These are phyloP conservation scores for Heliopora coerulea DNA, from an alignment of 92 coral and sea anemone genomes.

Conservation along the genomic window DNA sequence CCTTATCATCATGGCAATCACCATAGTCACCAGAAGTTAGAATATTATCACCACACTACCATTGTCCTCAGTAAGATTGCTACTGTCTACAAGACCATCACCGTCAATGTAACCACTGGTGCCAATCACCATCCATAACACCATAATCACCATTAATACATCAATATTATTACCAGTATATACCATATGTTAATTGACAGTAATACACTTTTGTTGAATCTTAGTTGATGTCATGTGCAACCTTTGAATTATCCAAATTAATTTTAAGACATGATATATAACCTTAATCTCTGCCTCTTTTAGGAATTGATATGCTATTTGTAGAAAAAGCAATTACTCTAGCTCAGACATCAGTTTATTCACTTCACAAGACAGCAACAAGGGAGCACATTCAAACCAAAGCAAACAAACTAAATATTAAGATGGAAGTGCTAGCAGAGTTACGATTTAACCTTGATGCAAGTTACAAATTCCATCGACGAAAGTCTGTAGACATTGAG, in stretches of 20 bases:
- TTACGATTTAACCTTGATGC: constrained; percentile 81
- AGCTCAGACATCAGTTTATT: constrained; percentile 77
- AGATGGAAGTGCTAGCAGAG: constrained; percentile 89
- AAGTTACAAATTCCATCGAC: constrained; percentile 82
- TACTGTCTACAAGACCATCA: too few species aligned
- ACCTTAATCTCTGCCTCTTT: background rate
- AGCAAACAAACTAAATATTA: constrained; percentile 70
- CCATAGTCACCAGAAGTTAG: too few species aligned
- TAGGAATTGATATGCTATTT: constrained; percentile 89
- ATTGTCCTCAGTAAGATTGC: too few species aligned
- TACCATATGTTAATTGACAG: too few species aligned
- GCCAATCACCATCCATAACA: too few species aligned
- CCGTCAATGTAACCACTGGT: too few species aligned
- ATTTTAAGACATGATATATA: too few species aligned
- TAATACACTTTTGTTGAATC: too few species aligned
- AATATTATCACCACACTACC: too few species aligned
- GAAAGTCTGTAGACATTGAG: constrained; percentile 84
- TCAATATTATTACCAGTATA: too few species aligned
- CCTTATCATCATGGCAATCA: too few species aligned
- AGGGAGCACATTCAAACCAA: constrained; percentile 74
- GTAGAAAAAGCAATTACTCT: constrained; percentile 72
- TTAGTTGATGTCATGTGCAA: background rate
- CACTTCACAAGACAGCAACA: constrained; percentile 93
- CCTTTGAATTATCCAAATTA: background rate
- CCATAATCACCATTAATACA: too few species aligned